Evolutionary conservation across 2,113 vertebrate species (phyloP), one percentile per base, ranked within the genome.

Genomic region (Hoplias malabaricus): DNA sequence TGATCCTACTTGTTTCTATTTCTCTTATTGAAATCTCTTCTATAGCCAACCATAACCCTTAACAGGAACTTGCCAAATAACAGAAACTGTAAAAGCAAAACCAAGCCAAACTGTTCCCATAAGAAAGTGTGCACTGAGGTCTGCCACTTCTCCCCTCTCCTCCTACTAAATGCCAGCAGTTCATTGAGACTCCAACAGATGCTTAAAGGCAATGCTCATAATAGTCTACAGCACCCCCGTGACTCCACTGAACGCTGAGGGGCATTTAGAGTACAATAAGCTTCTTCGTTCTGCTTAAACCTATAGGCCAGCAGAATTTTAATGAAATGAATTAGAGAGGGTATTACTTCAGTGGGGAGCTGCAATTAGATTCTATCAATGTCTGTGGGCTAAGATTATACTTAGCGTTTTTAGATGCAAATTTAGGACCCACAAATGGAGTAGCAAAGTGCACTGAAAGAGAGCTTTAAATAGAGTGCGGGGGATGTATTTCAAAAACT

Each of bases 311-410:
- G 34, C 34, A 19, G 42, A 68, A 76, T 7, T n/a, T 27, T 76
- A 67, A 75, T 75, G 46, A 75, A 75, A 33, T 36, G 50, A 34
- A 54, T 42, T 36, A 54, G 53, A 29, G 21, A 57, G 63, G 25
- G 27, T 9, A 63, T 63, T 33, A 43, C 72, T 74, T 43, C 42
- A 62, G 56, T 48, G 10, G 11, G 27, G 43, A 68, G 33, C 13
- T 43, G 48, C 48, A 61, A 61, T 73, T 73, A 46, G 25, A 29
- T 76, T 68, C 11, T 16, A 42, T 76, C 50, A 16, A 21, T 68
- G 38, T 76, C 54, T 23, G 65, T 42, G 36, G n/a, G 25, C 34
- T 33, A 33, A 31, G 63, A 76, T 76, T 68, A 68, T 36, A 38
- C 29, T 74, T 36, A 50, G 33, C 19, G 21, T 38, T 42, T 73